Evolutionary conservation across 2,888 invertebrate genomes (phyloP), one percentile per base, ranked within the genome.

Genomic region (Suillia variegata): DNA sequence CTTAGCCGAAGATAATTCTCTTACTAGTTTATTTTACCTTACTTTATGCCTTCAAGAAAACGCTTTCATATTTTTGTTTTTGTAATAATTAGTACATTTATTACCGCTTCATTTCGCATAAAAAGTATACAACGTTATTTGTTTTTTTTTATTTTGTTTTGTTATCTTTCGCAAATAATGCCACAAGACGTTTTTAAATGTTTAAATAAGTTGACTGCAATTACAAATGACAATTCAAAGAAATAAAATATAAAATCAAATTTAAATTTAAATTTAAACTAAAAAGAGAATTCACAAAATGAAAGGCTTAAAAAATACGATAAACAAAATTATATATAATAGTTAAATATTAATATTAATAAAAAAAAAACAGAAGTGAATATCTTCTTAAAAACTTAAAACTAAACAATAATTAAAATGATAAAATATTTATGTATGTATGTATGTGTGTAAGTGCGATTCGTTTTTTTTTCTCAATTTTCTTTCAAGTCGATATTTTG

Each of bases 121-220:
- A 13, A 38, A 38, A 38, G 6, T 38, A 38, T 38, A 38, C 15
- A 38, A 38, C 38, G n/a, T 12, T 8, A 31, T 68, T n/a, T n/a
- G 70, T 68, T 73, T 59, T 56, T 58, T 53, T 53, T 45, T 12
- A 21, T 31, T 18, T 33, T 31, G 20, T 53, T 57, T 34, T 26
- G 18, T 22, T 17, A 15, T 51, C 21, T 49, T 8, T 45, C 33
- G 24, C 38, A 61, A 49, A 48, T 57, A 59, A 64, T 59, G 42
- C 61, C 63, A 57, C 54, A 34, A 31, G 18, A 15, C 10, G n/a
- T n/a, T n/a, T n/a, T n/a, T n/a, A n/a, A n/a, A n/a, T n/a, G n/a
- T n/a, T n/a, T n/a, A n/a, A n/a, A n/a, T n/a, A n/a, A n/a, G n/a
- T n/a, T n/a, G n/a, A 31, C 6, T 31, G 31, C 12, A 31, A 8